Evolutionary conservation across 2,797 vertebrate species (phyloP), one percentile per base, ranked within the genome.

Genomic region (Cynopterus sphinx): DNA sequence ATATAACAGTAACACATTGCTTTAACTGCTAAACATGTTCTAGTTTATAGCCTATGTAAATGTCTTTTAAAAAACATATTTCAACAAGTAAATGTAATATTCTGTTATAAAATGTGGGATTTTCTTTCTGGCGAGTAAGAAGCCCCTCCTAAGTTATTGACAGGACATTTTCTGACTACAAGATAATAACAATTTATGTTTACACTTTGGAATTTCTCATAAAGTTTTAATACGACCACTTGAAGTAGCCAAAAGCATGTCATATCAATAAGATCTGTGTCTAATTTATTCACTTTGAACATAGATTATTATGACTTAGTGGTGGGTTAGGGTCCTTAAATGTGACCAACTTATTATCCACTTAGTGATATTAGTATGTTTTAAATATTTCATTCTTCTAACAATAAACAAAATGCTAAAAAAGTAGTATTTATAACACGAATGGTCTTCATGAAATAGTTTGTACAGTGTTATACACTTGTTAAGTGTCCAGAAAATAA

Each of bases 321-420:
- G 61, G 74, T 33, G 51, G 31, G 17, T 36, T 70, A 26, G 46
- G 28, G 19, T 43, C 53, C 43, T 73, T 83, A 71, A 28, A 24
- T 84, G 43, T 68, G 21, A 71, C 74, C 33, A n/a, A 53, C 53
- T 91, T 81, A 21, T 39, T n/a, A 68, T 16, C 5, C 1, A 71
- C 33, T 46, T 49, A 13, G 10, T 91, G 73, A 26, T 28, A 33
- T 43, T 24, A 68, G 19, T 36, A 2, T 17, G 28, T 77, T 83
- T 92, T 78, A 81, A 68, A 31, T 36, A 33, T 59, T 3, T 89
- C 94, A 75, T 87, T 24, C 4, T 51, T 89, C 24, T 61, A 6
- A 68, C 53, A 73, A 55, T 73, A 85, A 77, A 81, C 28, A 15
- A 85, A 43, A 71, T 89, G 90, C 79, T 90, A 46, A 89, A 92